Percentiles rank a stretch among this genome's conserved stretches.
Conservation (phyloP, 2,888 invertebrate species). For the Caradrina clavipalpis region DNA sequence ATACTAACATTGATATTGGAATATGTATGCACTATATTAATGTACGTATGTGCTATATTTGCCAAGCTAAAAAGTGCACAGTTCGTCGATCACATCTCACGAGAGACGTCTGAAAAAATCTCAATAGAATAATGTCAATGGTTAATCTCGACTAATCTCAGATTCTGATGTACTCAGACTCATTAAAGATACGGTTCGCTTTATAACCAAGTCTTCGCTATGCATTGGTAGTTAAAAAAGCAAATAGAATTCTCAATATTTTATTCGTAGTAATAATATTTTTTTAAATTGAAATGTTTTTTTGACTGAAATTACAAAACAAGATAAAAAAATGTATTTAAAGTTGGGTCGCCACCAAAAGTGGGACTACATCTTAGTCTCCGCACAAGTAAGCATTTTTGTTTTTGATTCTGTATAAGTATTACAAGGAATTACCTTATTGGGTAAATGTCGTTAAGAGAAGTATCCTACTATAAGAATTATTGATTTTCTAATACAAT, state of each 20-base stretch:
- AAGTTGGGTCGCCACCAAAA: neutral
- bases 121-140: neutral
- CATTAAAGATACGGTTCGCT: neutral
- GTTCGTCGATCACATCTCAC: neutral
- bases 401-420: constrained; percentile 13
- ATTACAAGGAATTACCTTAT: constrained; percentile 29
- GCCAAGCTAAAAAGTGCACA: constrained; percentile 26
- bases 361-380: neutral
- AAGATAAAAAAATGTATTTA: constrained; percentile 1
- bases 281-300: constrained; percentile 29
- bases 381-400: constrained; percentile 15
- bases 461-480: neutral
- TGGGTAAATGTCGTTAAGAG: constrained; percentile 29
- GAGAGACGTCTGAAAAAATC: constrained; percentile 6
- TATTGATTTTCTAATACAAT: constrained; percentile 7
- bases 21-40: constrained; percentile 8
- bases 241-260: neutral
- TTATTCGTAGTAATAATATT: neutral
- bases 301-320: constrained; percentile 13
- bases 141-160: neutral
- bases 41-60: constrained; percentile 6
- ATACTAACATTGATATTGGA: constrained; percentile 48
- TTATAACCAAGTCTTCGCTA: neutral
- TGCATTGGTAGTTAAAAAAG: constrained; percentile 19
- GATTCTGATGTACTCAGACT: neutral